A percentile compares a stretch with the other conserved stretches of the same genome.
Conservation (phyloP, 1,140 invertebrate species). For the Physella acuta region DNA sequence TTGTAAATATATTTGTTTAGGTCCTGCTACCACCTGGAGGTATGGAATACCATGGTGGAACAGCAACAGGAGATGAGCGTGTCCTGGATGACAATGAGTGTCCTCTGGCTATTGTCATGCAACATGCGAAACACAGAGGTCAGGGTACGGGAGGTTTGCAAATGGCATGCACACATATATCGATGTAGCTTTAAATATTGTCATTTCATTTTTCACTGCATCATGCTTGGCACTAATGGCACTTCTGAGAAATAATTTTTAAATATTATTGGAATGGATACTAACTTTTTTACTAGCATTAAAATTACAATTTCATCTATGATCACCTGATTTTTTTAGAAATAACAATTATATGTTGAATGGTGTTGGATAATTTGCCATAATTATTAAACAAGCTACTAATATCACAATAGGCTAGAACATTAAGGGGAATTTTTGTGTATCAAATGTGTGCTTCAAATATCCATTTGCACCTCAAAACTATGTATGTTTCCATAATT, state of each 20-base stretch:
- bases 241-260: no score
- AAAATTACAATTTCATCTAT: no score
- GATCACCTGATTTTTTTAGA: no score
- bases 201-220: no score
- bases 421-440: background rate
- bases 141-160: constrained; percentile 52
- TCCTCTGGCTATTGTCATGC: constrained; percentile 79
- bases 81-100: constrained; percentile 96
- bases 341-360: no score
- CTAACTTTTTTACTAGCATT: no score
- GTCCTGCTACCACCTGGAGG: constrained; percentile 53
- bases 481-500: no score
- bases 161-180: constrained; percentile 2
- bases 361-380: no score
- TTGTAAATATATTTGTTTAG: constrained; percentile 39
- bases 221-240: no score
- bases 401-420: background rate
- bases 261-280: no score
- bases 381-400: background rate
- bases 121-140: constrained; percentile 66
- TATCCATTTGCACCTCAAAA: background rate
- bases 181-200: no score
- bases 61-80: constrained; percentile 70
- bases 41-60: constrained; percentile 63
- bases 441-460: background rate